Conservation (phyloP, 2,888 invertebrate genomes). For the Drosophila stalkeri region DNA sequence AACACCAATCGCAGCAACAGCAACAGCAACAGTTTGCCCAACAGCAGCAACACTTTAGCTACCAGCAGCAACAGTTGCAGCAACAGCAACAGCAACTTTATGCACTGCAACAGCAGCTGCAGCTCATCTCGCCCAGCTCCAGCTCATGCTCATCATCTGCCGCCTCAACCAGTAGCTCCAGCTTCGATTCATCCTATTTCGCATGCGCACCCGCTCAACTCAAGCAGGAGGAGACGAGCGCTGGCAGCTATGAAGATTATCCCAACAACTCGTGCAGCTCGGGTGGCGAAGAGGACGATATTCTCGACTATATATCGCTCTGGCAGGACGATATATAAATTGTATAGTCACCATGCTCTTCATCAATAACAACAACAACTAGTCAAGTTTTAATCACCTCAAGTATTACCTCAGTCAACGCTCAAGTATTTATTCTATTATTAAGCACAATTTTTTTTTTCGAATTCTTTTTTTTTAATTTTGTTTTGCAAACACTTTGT, state of each 20-base stretch:
- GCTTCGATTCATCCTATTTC: conserved; percentile 16
- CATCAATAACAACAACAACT: conserved; percentile 15
- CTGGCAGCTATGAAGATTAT: conserved; percentile 88
- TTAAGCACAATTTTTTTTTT: conserved; percentile 58
- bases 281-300: conserved; percentile 94
- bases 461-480: conserved; percentile 21
- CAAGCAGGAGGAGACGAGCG: conserved; percentile 82
- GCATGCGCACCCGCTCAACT: conserved; percentile 28
- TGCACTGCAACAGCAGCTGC: conserved; percentile 54
- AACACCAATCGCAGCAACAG: conserved; percentile 33
- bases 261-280: conserved; percentile 85
- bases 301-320: conserved; percentile 88
- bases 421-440: conserved; percentile 67
- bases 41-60: conserved; percentile 51
- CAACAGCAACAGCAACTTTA: conserved; percentile 47
- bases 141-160: conserved; percentile 26
- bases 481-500: conserved; percentile 43
- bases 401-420: conserved; percentile 78
- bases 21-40: conserved; percentile 38
- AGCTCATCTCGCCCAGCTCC: conserved; percentile 54
- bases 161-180: conserved; percentile 30
- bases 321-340: conserved; percentile 83
- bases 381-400: conserved; percentile 37
- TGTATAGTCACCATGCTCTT: neutral
- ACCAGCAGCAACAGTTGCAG: conserved; percentile 43